A percentile compares a stretch with the other conserved stretches of the same genome.
phyloP scores from a whole-genome alignment of 1,140 invertebrate genomes.

The Rhagoletis pomonella region DNA sequence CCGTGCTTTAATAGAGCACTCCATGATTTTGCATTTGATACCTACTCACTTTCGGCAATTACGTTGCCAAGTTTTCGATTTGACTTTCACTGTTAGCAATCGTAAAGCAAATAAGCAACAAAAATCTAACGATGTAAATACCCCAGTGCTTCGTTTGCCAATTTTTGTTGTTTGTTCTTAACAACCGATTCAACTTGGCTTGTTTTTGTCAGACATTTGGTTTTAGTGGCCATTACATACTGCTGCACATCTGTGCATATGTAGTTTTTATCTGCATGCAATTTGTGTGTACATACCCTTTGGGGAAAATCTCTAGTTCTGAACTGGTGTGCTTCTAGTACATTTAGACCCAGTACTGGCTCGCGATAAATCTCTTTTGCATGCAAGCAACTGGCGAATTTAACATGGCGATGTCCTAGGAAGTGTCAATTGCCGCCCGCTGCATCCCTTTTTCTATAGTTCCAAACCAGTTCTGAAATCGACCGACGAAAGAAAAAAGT shows the following conservation, averaged over 20 bases:
- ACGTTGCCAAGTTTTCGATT: constrained; percentile 34
- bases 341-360: too few relatives aligned
- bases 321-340: too few relatives aligned
- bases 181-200: not conserved
- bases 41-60: constrained; percentile 26
- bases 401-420: too few relatives aligned
- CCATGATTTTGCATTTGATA: not conserved
- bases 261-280: too few relatives aligned
- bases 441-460: too few relatives aligned
- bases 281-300: too few relatives aligned
- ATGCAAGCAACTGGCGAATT: too few relatives aligned
- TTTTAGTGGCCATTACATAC: not conserved
- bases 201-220: not conserved
- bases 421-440: too few relatives aligned
- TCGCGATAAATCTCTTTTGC: too few relatives aligned
- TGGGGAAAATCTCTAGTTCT: too few relatives aligned
- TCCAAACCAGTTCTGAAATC: too few relatives aligned
- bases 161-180: constrained; percentile 35
- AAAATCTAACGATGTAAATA: constrained; percentile 21
- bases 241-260: not conserved
- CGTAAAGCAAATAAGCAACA: constrained; percentile 27
- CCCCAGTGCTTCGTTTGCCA: not conserved
- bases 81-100: not conserved
- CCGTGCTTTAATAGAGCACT: not conserved
- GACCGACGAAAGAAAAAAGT: too few relatives aligned